Evolutionary conservation across 2,888 invertebrate genomes (phyloP).

Genomic region (Thecocarcelia acutangulata): DNA sequence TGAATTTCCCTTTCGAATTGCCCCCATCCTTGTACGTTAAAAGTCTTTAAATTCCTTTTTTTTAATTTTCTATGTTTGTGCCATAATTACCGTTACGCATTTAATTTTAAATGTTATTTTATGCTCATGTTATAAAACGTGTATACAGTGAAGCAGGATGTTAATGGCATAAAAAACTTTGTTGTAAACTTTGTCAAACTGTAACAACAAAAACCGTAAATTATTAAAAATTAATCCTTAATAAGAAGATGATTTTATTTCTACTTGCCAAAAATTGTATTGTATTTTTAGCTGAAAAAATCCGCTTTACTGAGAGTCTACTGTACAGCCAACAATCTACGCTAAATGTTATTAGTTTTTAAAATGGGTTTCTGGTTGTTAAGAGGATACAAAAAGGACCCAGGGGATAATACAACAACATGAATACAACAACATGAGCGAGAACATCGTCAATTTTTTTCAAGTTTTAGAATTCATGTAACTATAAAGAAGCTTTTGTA

Average conservation of each 20-base stretch:
- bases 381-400: slow-evolving; percentile 30
- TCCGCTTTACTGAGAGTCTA: not conserved
- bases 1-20: slow-evolving; percentile 1
- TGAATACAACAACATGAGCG: slow-evolving; percentile 10
- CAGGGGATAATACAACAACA: not conserved
- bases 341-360: slow-evolving; percentile 50
- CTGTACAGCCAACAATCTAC: slow-evolving; percentile 4
- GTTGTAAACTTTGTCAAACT: not conserved
- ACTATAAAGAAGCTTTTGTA: slow-evolving; percentile 50
- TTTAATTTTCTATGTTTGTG: slow-evolving; percentile 40
- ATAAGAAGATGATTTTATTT: no score
- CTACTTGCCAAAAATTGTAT: no score
- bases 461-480: slow-evolving; percentile 40
- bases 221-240: no score
- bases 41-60: slow-evolving; percentile 38
- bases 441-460: slow-evolving; percentile 14
- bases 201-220: no score
- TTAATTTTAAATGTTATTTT: slow-evolving; percentile 51
- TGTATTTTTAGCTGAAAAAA: no score
- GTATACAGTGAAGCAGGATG: not conserved
- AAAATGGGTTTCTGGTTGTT: slow-evolving; percentile 3
- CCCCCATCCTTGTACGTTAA: not conserved
- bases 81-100: slow-evolving; percentile 58
- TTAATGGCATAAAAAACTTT: not conserved
- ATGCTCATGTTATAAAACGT: slow-evolving; percentile 28